Base-by-base conservation (phyloP, 2,113 vertebrate genomes). In the Anseranas semipalmata region DNA sequence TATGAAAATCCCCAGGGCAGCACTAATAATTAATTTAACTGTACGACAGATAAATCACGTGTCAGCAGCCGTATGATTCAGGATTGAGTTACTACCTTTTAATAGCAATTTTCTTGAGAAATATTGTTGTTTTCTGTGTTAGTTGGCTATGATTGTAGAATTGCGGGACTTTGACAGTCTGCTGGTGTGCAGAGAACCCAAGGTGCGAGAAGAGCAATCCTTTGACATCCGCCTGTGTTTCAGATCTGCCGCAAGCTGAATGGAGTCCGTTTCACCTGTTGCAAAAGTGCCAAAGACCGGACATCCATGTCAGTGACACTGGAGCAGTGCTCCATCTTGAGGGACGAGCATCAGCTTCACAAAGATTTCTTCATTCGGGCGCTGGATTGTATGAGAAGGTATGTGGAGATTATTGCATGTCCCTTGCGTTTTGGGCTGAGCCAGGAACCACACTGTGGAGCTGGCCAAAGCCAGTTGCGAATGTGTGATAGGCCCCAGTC, bases 231-330 rank as follows among this genome's bases (percentile, higher is more conserved):
- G 15, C 81, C 39, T 83, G 16, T 87, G 39, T 93, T 89, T 75
- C 96, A 99, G 99, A 99, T 99, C 86, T 99, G 99, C 96, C 99
- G 99, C 37, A 99, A 99, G 90, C 97, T 99, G 94, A 99, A 99
- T 15, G 99, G 99, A 30, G 98, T 99, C 91, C 99, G 99, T 85
- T 99, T 99, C 96, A 99, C 99, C 96, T 99, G 99, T 92, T 99
- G 99, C 98, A 99, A 99, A 99, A 99, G 99, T 98, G 99, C 99
- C 99, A 99, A 99, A 98, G 99, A 99, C 98, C 98, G 99, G 96
- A 99, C 99, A 0, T 99, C 99, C 22, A 99, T 99, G 99, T 99
- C 99, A 1, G 99, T 99, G 95, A 99, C 99, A 0, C 98, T 99
- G 74, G 99, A 99, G 94, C 99, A 99, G 96, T 99, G 99, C 95